phyloP scores from a whole-genome alignment of 2,797 vertebrate species.

The Echeneis naucrates region DNA sequence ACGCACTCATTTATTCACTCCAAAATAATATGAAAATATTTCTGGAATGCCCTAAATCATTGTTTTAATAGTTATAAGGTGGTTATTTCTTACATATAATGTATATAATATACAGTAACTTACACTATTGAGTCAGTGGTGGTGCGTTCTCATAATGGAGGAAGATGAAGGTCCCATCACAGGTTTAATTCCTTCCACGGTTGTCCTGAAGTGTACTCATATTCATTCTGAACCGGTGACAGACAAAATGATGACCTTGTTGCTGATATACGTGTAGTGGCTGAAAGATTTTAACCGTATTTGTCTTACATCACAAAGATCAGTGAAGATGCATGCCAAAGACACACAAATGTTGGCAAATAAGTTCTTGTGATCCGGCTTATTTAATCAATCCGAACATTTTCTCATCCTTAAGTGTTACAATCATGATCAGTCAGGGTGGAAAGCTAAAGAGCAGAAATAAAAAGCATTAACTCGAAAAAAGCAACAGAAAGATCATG shows the following conservation, averaged over 20 bases:
- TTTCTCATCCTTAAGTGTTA: neutral
- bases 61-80: neutral
- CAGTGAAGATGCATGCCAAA: conserved; percentile 10
- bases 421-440: neutral
- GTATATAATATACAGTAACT: neutral
- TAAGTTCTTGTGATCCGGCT: neutral
- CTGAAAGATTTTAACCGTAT: conserved; percentile 45
- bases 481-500: neutral
- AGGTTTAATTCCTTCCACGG: conserved; percentile 45
- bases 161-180: conserved; percentile 1
- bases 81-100: conserved; percentile 10
- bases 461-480: neutral
- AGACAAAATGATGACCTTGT: conserved; percentile 53
- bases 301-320: conserved; percentile 23
- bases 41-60: neutral
- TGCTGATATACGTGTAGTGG: conserved; percentile 23
- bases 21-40: conserved; percentile 1
- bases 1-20: neutral
- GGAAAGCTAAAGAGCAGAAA: neutral
- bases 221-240: conserved; percentile 38
- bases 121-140: neutral
- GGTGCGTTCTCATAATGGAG: conserved; percentile 9
- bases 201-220: conserved; percentile 40
- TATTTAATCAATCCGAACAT: neutral
- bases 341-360: conserved; percentile 2